Conservation (phyloP, 2,888 invertebrate species). For the Coremacera marginata region DNA sequence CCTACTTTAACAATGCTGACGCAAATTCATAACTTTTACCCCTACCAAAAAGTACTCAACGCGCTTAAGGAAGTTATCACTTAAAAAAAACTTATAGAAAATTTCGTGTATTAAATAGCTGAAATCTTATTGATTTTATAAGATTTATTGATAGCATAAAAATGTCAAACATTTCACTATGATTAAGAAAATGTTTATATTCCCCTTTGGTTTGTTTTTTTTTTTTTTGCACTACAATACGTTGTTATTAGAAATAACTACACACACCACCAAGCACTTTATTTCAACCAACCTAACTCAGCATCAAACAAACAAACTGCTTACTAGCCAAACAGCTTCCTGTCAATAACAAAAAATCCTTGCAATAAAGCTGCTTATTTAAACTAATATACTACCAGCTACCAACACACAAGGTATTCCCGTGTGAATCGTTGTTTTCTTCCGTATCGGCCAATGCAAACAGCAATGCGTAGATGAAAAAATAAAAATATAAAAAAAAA, state of each 20-base stretch:
- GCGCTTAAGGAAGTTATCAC: too few species aligned
- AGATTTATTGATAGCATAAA: too few species aligned
- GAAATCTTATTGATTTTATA: too few species aligned
- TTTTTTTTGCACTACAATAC: not conserved
- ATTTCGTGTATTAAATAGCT: too few species aligned
- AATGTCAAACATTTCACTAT: not conserved
- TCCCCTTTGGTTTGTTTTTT: not conserved
- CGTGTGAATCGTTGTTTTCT: not conserved
- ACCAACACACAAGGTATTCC: not conserved
- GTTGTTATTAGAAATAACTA: not conserved
- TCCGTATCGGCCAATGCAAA: not conserved
- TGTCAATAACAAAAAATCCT: not conserved
- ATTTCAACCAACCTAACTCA: not conserved
- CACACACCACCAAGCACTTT: not conserved
- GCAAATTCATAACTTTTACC: too few species aligned
- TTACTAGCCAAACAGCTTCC: not conserved
- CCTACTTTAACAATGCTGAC: too few species aligned
- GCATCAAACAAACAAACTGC: not conserved
- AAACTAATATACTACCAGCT: slow-evolving; percentile 7
- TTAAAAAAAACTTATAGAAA: too few species aligned
- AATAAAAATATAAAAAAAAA: not conserved
- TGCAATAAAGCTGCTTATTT: slow-evolving; percentile 23
- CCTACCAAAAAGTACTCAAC: too few species aligned
- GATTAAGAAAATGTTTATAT: not conserved
- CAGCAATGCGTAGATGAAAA: not conserved